Base-by-base conservation (phyloP, 1,140 invertebrate species). In the Drosophila sturtevanti region DNA sequence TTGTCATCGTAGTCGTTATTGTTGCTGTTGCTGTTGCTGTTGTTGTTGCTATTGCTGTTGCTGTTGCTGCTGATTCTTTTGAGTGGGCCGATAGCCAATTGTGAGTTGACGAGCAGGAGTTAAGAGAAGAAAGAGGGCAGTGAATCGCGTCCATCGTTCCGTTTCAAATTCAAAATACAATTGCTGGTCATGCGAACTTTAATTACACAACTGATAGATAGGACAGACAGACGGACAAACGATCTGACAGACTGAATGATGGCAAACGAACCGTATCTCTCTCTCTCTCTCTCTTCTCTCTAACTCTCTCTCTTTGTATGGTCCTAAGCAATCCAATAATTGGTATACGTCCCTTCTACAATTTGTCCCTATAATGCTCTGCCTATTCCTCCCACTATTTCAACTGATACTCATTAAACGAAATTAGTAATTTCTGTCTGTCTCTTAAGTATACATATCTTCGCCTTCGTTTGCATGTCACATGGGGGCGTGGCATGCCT, bases 151-250 rank as follows among this genome's bases (percentile, higher is more conserved):
- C 65, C 72, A 84, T 68, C 76, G 68, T 62, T 63, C 70, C 78
- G 78, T 67, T 86, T 86, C 78, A 44, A 87, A 81, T 81, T 87
- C 79, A 86, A 87, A 82, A 72, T 76, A 71, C 82, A 81, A 81
- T 81, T 87, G 75, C 72, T 64, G 69, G 82, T 82, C 82, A 87
- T 87, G 82, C 82, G 63, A 86, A 87, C 82, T 87, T 87, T 87
- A 86, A 86, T 86, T 86, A 82, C 71, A 79, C 70, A 75, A 69
- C 74, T 68, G 69, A 63, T 67, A 67, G 56, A 24, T 24, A 24
- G 22, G 22, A 60, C 63, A 63, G 56, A 38, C 63, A 63, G 31
- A 63, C 44, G 44, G 62, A 75, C 70, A 58, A 58, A 22, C 38
- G 5, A 6, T 0, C 38, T 14, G 38, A 44, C 6, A 9, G 41